phyloP scores from a whole-genome alignment of 2,888 invertebrate genomes.

The Acleris laterana region DNA sequence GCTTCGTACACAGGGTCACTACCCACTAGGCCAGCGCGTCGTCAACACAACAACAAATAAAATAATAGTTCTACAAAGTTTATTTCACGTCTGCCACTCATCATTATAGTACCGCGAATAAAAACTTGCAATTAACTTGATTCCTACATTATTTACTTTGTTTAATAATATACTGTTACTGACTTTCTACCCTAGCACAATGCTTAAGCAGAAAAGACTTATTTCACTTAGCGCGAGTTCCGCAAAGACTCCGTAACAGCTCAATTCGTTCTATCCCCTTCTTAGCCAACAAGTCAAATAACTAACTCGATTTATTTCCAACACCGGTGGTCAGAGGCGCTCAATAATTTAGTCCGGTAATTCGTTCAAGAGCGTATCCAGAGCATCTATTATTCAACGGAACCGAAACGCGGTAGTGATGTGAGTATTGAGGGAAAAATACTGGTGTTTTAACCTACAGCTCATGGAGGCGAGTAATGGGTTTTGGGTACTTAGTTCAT shows the following conservation, averaged over 20 bases:
- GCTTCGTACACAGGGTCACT: too few species aligned
- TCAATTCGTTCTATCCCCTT: slow-evolving; percentile 27
- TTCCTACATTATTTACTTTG: too few species aligned
- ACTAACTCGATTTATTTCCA: slow-evolving; percentile 63
- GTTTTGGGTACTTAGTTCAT: neutral
- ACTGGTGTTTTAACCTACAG: neutral
- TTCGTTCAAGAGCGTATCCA: slow-evolving; percentile 60
- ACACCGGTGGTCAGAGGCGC: slow-evolving; percentile 57
- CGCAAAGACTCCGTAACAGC: slow-evolving; percentile 15
- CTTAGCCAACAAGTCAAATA: slow-evolving; percentile 42
- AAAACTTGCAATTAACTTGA: too few species aligned
- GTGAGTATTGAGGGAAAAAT: slow-evolving; percentile 5
- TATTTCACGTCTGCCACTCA: too few species aligned
- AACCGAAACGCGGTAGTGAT: slow-evolving; percentile 54
- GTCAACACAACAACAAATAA: too few species aligned
- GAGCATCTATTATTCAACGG: slow-evolving; percentile 73
- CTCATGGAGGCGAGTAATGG: neutral
- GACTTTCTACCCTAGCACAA: too few species aligned
- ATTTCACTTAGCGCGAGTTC: neutral
- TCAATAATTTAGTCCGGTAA: slow-evolving; percentile 78
- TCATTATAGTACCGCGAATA: too few species aligned
- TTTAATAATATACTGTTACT: too few species aligned
- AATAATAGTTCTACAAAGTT: too few species aligned
- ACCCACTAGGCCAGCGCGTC: too few species aligned
- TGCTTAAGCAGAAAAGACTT: neutral